These are phyloP conservation scores for Nixonia krombeini DNA, from an alignment of 1,140 invertebrate species.

Conservation along the genomic window DNA sequence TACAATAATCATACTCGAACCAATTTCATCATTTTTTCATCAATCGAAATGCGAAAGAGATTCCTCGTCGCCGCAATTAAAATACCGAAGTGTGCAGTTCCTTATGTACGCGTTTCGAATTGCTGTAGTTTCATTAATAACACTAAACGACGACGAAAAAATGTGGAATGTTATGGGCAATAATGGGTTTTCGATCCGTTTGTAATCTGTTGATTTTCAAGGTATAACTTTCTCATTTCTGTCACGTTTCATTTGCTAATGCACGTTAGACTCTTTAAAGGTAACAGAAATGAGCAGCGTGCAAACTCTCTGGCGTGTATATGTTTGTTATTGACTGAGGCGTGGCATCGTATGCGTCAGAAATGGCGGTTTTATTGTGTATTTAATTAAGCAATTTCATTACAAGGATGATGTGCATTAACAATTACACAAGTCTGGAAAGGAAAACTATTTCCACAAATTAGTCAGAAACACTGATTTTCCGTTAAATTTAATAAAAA, in stretches of 20 bases:
- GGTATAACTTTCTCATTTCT: slow-evolving; percentile 8
- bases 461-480: too few relatives aligned
- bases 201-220: too few relatives aligned
- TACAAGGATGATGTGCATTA: neutral
- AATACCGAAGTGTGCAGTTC: too few relatives aligned
- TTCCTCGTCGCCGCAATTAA: too few relatives aligned
- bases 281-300: slow-evolving; percentile 10
- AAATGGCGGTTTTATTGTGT: neutral
- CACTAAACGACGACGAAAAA: too few relatives aligned
- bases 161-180: too few relatives aligned
- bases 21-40: too few relatives aligned
- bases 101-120: neutral
- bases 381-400: neutral
- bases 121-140: neutral
- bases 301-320: slow-evolving; percentile 1
- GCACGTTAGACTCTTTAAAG: slow-evolving; percentile 11
- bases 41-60: too few relatives aligned
- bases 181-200: too few relatives aligned
- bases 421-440: neutral
- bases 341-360: neutral
- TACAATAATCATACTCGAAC: too few relatives aligned
- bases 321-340: slow-evolving; percentile 4
- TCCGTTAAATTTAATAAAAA: too few relatives aligned
- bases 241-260: slow-evolving; percentile 18
- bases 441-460: too few relatives aligned